Percentiles rank a stretch among this genome's conserved stretches.
phyloP scores from a whole-genome alignment of 2,113 vertebrate genomes.

The Hippocampus zosterae region DNA sequence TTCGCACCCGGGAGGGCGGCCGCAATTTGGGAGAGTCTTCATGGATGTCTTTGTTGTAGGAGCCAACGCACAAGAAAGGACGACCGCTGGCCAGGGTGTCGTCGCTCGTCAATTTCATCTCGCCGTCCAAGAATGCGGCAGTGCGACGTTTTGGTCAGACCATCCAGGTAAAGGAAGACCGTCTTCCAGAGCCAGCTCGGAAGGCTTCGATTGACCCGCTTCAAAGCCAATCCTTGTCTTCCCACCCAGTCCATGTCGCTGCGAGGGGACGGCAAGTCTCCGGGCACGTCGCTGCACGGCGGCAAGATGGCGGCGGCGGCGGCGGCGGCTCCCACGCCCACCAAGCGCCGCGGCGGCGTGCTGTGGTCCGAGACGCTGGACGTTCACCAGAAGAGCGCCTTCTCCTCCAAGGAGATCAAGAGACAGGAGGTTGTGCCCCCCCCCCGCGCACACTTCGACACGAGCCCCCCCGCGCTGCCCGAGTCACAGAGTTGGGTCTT shows the following conservation, averaged over 20 bases:
- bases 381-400: slow-evolving; percentile 82
- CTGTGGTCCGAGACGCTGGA: slow-evolving; percentile 94
- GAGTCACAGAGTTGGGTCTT: too few relatives aligned
- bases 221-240: neutral
- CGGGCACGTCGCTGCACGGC: slow-evolving; percentile 76
- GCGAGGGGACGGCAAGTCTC: slow-evolving; percentile 72
- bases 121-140: slow-evolving; percentile 92
- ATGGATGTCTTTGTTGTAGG: slow-evolving; percentile 62
- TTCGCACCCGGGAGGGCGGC: neutral
- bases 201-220: too few relatives aligned
- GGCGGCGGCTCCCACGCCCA: slow-evolving; percentile 81
- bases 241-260: slow-evolving; percentile 57
- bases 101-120: slow-evolving; percentile 94
- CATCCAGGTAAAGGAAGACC: slow-evolving; percentile 83
- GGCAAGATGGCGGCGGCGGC: slow-evolving; percentile 75
- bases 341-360: slow-evolving; percentile 86
- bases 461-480: too few relatives aligned
- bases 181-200: too few relatives aligned
- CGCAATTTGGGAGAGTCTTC: slow-evolving; percentile 8
- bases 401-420: slow-evolving; percentile 93
- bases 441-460: too few relatives aligned
- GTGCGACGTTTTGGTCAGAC: slow-evolving; percentile 94
- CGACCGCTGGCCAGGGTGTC: slow-evolving; percentile 87
- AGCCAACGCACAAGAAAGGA: slow-evolving; percentile 91
- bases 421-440: slow-evolving; percentile 84